Percentiles rank a stretch among this genome's conserved stretches.
Evolutionary conservation across 2,888 invertebrate genomes (phyloP).

Genomic region (Drosophila nigricruria): DNA sequence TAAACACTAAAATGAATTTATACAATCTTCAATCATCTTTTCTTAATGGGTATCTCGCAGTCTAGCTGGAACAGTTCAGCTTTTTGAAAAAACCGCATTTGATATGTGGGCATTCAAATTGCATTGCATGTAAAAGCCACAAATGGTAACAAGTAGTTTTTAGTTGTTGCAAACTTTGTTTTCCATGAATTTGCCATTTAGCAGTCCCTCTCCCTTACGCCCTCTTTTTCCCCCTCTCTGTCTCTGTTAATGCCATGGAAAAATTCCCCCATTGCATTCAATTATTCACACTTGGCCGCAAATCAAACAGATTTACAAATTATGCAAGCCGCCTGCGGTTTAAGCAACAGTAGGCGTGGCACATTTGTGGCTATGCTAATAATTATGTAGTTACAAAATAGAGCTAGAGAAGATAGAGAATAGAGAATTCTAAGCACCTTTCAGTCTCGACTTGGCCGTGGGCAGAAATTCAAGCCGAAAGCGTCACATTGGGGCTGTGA

Average conservation of each 20-base stretch:
- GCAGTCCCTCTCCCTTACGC: background rate
- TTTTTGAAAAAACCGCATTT: background rate
- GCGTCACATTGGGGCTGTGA: slow-evolving; percentile 1
- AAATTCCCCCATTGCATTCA: slow-evolving; percentile 32
- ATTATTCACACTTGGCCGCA: slow-evolving; percentile 48
- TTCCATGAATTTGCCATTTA: slow-evolving; percentile 15
- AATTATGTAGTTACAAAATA: background rate
- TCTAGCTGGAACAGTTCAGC: background rate
- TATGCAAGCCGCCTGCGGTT: slow-evolving; percentile 33
- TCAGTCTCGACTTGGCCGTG: background rate
- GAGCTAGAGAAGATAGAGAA: background rate
- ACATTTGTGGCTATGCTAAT: background rate
- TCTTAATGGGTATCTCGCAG: slow-evolving; percentile 8
- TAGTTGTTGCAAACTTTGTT: slow-evolving; percentile 24
- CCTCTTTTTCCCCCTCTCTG: background rate
- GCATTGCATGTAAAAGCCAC: slow-evolving; percentile 29
- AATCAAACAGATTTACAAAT: slow-evolving; percentile 52
- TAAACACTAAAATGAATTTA: no score
- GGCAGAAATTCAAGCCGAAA: background rate
- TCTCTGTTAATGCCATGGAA: background rate
- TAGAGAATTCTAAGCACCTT: slow-evolving; percentile 6
- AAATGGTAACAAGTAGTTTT: slow-evolving; percentile 39
- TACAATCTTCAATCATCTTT: background rate
- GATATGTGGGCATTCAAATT: slow-evolving; percentile 25
- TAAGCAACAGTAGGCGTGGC: background rate